Conservation (phyloP, 2,113 vertebrate species). For the Turdus rufiventris region DNA sequence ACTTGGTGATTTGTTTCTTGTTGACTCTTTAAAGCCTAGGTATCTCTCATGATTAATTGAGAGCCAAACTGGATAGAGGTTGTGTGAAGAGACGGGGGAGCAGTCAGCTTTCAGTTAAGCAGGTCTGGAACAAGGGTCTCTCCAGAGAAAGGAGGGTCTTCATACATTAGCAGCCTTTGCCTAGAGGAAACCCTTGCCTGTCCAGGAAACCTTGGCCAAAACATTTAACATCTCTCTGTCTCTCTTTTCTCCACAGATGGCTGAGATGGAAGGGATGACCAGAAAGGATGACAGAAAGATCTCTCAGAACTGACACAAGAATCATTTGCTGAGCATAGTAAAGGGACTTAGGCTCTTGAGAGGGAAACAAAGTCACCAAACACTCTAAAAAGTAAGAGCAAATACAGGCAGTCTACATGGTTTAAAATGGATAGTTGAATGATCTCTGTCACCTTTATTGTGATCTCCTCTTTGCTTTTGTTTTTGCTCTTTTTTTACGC, state of each 20-base stretch:
- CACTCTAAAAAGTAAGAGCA: neutral
- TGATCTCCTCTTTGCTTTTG: neutral
- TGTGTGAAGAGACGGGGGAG: neutral
- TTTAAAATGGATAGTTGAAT: neutral
- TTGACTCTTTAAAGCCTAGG: constrained; percentile 7
- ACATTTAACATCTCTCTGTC: neutral
- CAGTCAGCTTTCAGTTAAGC: neutral
- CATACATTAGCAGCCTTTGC: neutral
- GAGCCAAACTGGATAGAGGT: neutral
- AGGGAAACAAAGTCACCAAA: neutral
- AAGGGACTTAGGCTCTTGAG: neutral
- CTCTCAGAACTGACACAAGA: neutral
- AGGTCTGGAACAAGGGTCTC: neutral
- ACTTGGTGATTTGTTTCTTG: constrained; percentile 4
- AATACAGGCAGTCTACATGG: neutral
- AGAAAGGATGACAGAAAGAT: neutral
- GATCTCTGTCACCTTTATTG: neutral
- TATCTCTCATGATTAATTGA: constrained; percentile 14
- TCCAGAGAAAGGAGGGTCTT: neutral
- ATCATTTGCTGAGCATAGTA: neutral
- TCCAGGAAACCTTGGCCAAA: neutral
- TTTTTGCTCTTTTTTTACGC: neutral
- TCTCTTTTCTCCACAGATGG: neutral
- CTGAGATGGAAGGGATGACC: neutral
- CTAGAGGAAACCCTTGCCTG: neutral